Evolutionary conservation across 2,113 vertebrate species (phyloP).

Genomic region (Ammodytes marinus): DNA sequence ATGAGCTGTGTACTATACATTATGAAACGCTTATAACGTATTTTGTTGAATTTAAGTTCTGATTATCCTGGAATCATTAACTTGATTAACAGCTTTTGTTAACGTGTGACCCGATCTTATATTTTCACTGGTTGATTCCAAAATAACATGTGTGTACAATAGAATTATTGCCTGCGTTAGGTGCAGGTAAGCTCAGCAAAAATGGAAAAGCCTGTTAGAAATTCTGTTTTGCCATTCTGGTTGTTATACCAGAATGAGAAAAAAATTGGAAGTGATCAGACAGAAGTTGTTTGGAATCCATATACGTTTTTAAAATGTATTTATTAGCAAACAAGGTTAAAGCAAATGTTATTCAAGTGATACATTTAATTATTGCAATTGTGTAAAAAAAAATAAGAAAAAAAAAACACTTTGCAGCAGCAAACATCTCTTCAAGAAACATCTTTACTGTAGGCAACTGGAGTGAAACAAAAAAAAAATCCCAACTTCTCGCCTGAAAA

Average conservation of each 20-base stretch:
- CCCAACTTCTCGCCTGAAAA: background rate
- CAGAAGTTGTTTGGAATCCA: background rate
- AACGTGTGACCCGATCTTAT: background rate
- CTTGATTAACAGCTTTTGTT: background rate
- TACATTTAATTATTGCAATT: background rate
- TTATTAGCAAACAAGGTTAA: too few relatives aligned
- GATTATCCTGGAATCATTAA: background rate
- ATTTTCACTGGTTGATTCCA: background rate
- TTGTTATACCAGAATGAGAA: background rate
- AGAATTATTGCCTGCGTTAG: background rate
- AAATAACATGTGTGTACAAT: background rate
- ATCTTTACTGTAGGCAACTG: background rate
- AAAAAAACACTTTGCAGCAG: background rate
- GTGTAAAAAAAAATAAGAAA: background rate
- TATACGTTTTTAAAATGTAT: background rate
- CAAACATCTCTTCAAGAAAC: background rate
- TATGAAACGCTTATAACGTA: background rate
- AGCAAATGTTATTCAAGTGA: background rate
- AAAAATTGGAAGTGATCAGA: background rate
- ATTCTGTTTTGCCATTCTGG: background rate
- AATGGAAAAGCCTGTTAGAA: background rate
- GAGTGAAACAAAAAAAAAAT: background rate
- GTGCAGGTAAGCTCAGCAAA: background rate
- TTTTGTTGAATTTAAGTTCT: background rate
- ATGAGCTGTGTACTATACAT: background rate